Evolutionary conservation across 2,113 vertebrate genomes (phyloP), one percentile per base, ranked within the genome.

Genomic region (Hippolais icterina): DNA sequence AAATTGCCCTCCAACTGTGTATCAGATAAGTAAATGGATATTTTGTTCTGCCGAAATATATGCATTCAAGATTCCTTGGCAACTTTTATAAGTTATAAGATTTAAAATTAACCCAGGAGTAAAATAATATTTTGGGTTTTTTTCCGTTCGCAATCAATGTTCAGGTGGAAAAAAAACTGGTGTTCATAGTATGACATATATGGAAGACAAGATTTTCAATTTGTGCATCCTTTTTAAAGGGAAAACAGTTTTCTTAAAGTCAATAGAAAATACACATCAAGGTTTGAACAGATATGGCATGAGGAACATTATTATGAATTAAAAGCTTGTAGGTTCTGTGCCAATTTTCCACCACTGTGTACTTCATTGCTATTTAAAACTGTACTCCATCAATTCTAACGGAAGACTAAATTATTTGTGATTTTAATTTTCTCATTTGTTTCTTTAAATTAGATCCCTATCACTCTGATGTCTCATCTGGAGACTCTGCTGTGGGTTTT

Each of bases 311-410:
- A 95, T 93, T 96, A 88, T 94, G 93, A 98, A 93, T 94, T 96
- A 97, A 97, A 96, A 93, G 86, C 96, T 96, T 96, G 82, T 96
- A 97, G 97, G 95, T 98, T 98, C 97, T 98, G 98, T 98, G 98
- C 97, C 98, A 98, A 96, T 96, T 97, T 97, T 96, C 96, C 91
- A 98, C 97, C 97, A 97, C 98, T 98, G 98, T 98, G 98, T 98
- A 98, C 98, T 99, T 98, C 97, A 97, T 98, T 98, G 98, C 98
- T 98, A 98, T 99, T 99, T 99, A 99, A 98, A 99, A 98, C 98
- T 99, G 98, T 99, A 98, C 98, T 98, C 98, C 98, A 98, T 98
- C 97, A 98, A 96, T 97, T 98, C 97, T 98, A 98, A 98, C 94
- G 27, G 95, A 98, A 98, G 96, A 98, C 99, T 99, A 99, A 98